A percentile compares a stretch with the other conserved stretches of the same genome.
Conservation (phyloP, 2,113 vertebrate species). For the Halichoerus grypus region DNA sequence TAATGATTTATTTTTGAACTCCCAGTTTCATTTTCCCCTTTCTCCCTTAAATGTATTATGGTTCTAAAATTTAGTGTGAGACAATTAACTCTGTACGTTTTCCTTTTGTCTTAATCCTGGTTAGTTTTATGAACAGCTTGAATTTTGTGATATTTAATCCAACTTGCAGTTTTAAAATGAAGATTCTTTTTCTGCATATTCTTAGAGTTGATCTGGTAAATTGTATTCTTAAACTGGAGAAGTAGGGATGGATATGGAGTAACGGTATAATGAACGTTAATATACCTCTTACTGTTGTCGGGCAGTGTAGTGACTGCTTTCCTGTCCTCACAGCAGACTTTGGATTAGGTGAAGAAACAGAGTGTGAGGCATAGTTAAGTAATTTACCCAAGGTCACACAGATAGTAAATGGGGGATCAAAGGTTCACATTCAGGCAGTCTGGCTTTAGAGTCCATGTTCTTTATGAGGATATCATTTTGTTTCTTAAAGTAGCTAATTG, state of each 20-base stretch:
- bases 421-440: not conserved
- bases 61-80: conserved; percentile 34
- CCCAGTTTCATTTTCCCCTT: not conserved
- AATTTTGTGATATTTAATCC: not conserved
- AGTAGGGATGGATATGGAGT: not conserved
- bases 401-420: not conserved
- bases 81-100: not conserved
- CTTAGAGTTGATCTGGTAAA: not conserved
- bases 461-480: not conserved
- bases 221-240: not conserved
- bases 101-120: not conserved
- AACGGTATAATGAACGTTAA: not conserved
- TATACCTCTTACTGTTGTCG: not conserved
- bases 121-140: conserved; percentile 11
- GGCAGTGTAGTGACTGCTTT: not conserved
- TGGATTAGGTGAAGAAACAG: not conserved
- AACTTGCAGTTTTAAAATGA: conserved; percentile 38
- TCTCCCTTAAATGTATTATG: not conserved
- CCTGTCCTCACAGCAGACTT: not conserved
- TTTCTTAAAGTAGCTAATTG: not conserved
- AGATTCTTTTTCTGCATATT: not conserved
- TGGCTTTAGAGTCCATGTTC: not conserved
- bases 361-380: not conserved
- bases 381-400: not conserved
- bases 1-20: not conserved